These are phyloP conservation scores for Parascotia fuliginaria DNA, from an alignment of 2,888 invertebrate genomes.

Conservation along the genomic window DNA sequence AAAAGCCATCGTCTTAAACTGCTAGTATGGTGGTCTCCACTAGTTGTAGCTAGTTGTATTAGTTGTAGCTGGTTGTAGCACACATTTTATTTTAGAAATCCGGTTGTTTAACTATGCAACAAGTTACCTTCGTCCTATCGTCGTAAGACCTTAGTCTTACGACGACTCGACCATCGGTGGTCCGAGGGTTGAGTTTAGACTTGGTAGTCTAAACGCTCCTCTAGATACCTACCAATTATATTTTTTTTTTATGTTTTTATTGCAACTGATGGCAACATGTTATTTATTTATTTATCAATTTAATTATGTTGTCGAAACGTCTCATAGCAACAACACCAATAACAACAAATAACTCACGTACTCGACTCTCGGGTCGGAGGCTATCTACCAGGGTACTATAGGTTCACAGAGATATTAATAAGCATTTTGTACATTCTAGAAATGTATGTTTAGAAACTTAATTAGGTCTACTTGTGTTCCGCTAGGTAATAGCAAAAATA, in stretches of 20 bases:
- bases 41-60: no score
- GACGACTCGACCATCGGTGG: no score
- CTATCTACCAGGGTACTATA: constrained; percentile 60
- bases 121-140: no score
- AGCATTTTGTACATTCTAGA: constrained; percentile 49
- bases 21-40: no score
- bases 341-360: constrained; percentile 31
- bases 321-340: constrained; percentile 34
- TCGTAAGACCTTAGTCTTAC: no score
- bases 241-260: not conserved
- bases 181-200: no score
- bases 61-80: no score
- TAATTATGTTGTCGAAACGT: constrained; percentile 10
- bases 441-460: constrained; percentile 38
- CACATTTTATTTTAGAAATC: no score
- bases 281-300: not conserved
- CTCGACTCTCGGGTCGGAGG: constrained; percentile 52
- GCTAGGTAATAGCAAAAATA: not conserved
- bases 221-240: no score
- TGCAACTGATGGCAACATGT: not conserved
- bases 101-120: no score
- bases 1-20: no score
- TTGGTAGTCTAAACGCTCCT: no score
- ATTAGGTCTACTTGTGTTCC: constrained; percentile 10
- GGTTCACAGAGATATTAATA: constrained; percentile 31